phyloP scores from a whole-genome alignment of 2,888 invertebrate species.

The Girardia tigrina region DNA sequence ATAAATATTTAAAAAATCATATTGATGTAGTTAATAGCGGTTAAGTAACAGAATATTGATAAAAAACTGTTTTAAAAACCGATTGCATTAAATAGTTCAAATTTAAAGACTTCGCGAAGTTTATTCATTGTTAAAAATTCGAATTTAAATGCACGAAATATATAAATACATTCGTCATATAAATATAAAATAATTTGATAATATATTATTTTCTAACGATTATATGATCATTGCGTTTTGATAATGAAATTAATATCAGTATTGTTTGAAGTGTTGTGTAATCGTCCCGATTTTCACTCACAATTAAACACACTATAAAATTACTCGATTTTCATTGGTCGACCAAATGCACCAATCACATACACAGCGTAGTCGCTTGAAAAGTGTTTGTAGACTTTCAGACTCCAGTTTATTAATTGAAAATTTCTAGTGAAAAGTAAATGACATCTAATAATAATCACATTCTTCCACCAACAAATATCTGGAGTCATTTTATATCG shows the following conservation, averaged over 20 bases:
- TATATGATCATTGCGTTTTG: neutral
- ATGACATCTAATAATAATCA: constrained; percentile 10
- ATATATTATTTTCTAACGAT: too few species aligned
- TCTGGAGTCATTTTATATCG: neutral
- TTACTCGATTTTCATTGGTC: neutral
- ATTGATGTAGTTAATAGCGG: too few species aligned
- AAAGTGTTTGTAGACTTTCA: constrained; percentile 20
- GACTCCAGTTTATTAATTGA: constrained; percentile 5
- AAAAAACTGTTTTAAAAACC: too few species aligned
- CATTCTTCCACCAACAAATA: constrained; percentile 3
- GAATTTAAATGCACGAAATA: too few species aligned
- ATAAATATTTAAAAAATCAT: too few species aligned
- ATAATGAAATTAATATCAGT: constrained; percentile 1
- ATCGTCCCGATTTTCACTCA: neutral
- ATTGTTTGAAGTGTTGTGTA: neutral
- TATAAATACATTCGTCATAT: too few species aligned
- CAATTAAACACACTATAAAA: neutral
- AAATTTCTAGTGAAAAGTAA: neutral
- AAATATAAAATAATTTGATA: too few species aligned
- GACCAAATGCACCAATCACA: neutral
- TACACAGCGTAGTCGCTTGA: constrained; percentile 12
- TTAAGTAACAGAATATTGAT: too few species aligned
- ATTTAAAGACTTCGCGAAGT: too few species aligned
- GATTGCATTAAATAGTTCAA: too few species aligned
- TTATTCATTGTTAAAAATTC: too few species aligned